phyloP scores from a whole-genome alignment of 2,797 vertebrate species.

The Euphonia xanthogaster region DNA sequence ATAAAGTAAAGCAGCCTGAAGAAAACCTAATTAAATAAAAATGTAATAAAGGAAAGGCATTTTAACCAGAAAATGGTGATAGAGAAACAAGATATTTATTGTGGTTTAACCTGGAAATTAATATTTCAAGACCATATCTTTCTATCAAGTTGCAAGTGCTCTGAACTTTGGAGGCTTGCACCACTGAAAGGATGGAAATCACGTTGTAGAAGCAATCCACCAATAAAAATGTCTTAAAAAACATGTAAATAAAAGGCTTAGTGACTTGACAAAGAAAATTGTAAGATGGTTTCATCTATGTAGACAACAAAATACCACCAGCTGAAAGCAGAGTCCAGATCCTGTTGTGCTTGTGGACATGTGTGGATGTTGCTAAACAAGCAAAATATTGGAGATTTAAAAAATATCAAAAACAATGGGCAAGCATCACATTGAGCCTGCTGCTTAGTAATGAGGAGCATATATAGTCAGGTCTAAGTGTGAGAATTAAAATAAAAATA shows the following conservation, averaged over 20 bases:
- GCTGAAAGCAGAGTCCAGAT: not conserved
- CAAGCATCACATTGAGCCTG: not conserved
- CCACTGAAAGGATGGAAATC: not conserved
- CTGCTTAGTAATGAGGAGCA: not conserved
- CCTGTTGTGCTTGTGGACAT: not conserved
- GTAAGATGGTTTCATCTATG: not conserved
- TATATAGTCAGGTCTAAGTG: not conserved
- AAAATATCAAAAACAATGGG: not conserved
- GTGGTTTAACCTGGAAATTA: not conserved
- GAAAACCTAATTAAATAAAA: not conserved
- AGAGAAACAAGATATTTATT: not conserved
- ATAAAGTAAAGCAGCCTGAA: not conserved
- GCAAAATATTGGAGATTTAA: not conserved
- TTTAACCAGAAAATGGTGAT: not conserved
- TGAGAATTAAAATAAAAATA: not conserved
- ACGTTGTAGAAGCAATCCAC: not conserved
- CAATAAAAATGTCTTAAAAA: not conserved
- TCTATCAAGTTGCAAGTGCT: not conserved
- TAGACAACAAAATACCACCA: not conserved
- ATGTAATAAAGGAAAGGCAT: not conserved
- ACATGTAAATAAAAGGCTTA: not conserved
- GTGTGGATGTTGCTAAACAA: not conserved
- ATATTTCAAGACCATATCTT: not conserved
- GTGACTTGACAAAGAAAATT: not conserved
- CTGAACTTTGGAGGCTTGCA: not conserved